A percentile compares a stretch with the other conserved stretches of the same genome.
Conservation (phyloP, 1,140 invertebrate genomes). For the Zaprionus taronus region DNA sequence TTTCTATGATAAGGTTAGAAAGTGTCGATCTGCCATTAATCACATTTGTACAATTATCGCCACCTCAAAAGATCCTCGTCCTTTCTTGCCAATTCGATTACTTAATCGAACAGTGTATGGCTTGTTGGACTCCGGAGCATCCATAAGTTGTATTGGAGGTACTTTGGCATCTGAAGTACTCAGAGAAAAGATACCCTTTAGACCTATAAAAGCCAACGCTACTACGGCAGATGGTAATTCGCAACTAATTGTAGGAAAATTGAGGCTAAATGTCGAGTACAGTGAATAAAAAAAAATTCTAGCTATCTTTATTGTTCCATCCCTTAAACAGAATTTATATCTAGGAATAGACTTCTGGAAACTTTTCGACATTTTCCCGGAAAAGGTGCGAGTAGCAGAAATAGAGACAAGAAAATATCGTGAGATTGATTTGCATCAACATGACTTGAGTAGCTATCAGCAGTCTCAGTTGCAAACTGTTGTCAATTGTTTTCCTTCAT, state of each 20-base stretch:
- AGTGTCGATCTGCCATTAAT: too few species aligned
- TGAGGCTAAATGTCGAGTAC: background rate
- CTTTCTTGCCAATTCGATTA: background rate
- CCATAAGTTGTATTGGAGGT: background rate
- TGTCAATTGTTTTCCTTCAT: too few species aligned
- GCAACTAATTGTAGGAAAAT: background rate
- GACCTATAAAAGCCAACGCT: background rate
- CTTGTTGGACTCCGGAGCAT: background rate
- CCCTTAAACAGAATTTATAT: background rate
- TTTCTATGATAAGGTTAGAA: too few species aligned
- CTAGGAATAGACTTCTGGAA: background rate
- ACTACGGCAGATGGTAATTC: background rate
- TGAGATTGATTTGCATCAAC: too few species aligned
- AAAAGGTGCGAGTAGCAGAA: background rate
- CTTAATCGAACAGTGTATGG: background rate
- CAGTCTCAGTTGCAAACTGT: too few species aligned
- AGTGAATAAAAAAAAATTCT: background rate
- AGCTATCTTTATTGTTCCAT: background rate
- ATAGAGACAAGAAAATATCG: too few species aligned
- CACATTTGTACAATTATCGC: too few species aligned
- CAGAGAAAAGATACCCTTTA: background rate
- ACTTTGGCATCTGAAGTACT: background rate
- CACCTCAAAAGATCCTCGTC: too few species aligned
- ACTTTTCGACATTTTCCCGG: background rate
- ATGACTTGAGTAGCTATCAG: too few species aligned